Evolutionary conservation across 2,113 vertebrate genomes (phyloP).

Genomic region (Hipposideros armiger): DNA sequence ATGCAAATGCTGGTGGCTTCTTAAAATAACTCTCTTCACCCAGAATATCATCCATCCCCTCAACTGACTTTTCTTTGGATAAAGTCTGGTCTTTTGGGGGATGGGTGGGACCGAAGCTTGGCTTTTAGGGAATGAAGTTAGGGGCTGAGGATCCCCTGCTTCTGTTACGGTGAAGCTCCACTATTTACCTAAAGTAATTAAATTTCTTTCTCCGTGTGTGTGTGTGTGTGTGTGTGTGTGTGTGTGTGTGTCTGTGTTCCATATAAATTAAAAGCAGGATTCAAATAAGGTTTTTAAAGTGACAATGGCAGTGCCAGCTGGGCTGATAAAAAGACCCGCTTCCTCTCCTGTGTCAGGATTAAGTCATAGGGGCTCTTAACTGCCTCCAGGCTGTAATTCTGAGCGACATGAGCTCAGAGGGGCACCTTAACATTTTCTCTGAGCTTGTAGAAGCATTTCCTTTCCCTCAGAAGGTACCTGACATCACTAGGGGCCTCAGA

Average conservation of each 20-base stretch:
- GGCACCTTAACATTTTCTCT: slow-evolving; percentile 13
- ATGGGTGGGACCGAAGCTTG: neutral
- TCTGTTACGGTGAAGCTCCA: neutral
- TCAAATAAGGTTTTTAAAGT: slow-evolving; percentile 49
- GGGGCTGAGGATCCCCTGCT: neutral
- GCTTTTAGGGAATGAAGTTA: neutral
- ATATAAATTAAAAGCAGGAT: slow-evolving; percentile 32
- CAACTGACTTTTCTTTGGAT: slow-evolving; percentile 55
- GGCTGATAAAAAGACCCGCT: neutral
- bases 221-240: too few relatives aligned
- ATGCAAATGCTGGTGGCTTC: slow-evolving; percentile 65
- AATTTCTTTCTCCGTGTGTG: neutral
- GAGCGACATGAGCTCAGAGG: slow-evolving; percentile 48
- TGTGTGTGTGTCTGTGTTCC: neutral
- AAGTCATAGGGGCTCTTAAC: slow-evolving; percentile 54
- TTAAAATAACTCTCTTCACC: slow-evolving; percentile 67
- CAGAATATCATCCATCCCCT: slow-evolving; percentile 62
- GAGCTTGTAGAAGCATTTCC: slow-evolving; percentile 45
- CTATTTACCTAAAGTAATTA: slow-evolving; percentile 53
- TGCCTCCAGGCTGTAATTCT: slow-evolving; percentile 63
- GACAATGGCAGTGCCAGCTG: neutral
- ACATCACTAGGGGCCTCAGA: neutral
- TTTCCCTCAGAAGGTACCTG: slow-evolving; percentile 56
- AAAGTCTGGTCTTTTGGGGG: neutral
- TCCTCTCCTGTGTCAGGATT: slow-evolving; percentile 63